Percentiles rank a stretch among this genome's conserved stretches.
Conservation (phyloP, 2,888 invertebrate genomes). For the Ornithoptera priamus region DNA sequence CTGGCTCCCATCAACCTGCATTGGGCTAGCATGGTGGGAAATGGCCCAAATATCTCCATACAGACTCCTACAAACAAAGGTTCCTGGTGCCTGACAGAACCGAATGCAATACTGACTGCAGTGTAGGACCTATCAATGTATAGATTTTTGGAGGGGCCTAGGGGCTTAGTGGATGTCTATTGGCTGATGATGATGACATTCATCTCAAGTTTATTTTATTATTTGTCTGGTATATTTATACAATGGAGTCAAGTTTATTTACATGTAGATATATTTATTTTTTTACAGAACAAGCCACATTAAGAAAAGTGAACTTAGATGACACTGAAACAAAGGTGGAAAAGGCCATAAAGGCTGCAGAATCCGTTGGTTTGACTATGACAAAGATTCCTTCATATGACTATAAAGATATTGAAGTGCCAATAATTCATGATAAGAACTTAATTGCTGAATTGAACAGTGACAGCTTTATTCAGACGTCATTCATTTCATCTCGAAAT, state of each 20-base stretch:
- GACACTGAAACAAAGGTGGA: conserved; percentile 72
- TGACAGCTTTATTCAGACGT: conserved; percentile 83
- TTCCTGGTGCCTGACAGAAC: too few species aligned
- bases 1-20: too few species aligned
- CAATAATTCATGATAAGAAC: conserved; percentile 77
- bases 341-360: conserved; percentile 73
- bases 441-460: conserved; percentile 85
- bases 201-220: not conserved
- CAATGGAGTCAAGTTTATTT: not conserved
- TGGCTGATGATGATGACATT: too few species aligned
- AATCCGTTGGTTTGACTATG: conserved; percentile 73
- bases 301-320: conserved; percentile 51
- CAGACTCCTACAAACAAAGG: too few species aligned
- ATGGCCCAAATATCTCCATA: too few species aligned
- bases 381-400: conserved; percentile 76
- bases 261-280: not conserved
- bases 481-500: conserved; percentile 79
- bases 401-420: conserved; percentile 71
- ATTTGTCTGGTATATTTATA: not conserved
- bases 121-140: too few species aligned
- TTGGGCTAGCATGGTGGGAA: too few species aligned
- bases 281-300: conserved; percentile 49
- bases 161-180: too few species aligned
- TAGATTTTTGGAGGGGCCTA: too few species aligned
- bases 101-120: too few species aligned